Base-by-base conservation (phyloP, 2,888 invertebrate genomes). In the Stramonita haemastoma region DNA sequence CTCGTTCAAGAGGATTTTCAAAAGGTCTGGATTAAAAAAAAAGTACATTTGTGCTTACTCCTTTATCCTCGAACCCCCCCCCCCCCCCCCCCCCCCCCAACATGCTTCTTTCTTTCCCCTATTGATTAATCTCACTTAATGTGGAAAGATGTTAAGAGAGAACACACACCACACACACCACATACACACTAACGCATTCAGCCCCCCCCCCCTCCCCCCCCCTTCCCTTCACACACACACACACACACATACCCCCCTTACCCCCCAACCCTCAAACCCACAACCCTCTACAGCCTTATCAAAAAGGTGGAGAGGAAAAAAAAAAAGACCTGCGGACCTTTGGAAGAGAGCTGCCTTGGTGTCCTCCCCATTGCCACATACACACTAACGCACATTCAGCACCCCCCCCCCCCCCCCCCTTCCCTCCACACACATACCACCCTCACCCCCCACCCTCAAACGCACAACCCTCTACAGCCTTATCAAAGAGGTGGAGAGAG, bases 271-370 rank as follows among this genome's bases (percentile, higher is more conserved):
- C 46, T 46, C 46, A 2, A 46, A 5, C 46, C 46, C 46, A 2
- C 46, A 5, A 2, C 46, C 46, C 2, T 8, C 46, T 46, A 46
- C 46, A 46, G 46, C 46, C 46, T 46, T 46, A 8, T 46, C 8
- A 46, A 46, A 46, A 46, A 73, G n/a, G 26, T 8, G 17, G n/a
- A 73, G 0, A 73, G n/a, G n/a, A 73, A 17, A 73, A 26, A 1
- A 17, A 8, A 11, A 29, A 0, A 73, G n/a, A 19, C 26, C 29
- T 0, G n/a, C 85, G 0, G n/a, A 95, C 95, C 95, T 93, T 81
- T 94, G 92, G 91, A 96, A 95, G 29, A 98, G 96, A 91, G 98
- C 96, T 0, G 97, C 97, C 96, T 98, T 95, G 66, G 98, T 97
- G 93, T 97, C 92, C 29, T 95, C 97, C 83, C 97, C 95, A 36